phyloP scores from a whole-genome alignment of 2,797 vertebrate species.

The Pseudochaenichthys georgianus region DNA sequence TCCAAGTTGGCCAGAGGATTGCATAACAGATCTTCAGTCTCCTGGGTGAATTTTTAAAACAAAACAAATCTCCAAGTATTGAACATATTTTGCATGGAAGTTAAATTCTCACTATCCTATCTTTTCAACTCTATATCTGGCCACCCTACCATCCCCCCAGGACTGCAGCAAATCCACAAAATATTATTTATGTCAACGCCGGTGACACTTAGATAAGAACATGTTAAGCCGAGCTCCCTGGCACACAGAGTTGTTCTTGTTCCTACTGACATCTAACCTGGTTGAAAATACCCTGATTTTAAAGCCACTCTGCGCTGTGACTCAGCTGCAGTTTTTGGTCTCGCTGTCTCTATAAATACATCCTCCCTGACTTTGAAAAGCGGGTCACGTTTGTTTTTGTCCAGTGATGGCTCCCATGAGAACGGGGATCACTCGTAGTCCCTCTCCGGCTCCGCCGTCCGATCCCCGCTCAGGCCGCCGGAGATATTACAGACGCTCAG shows the following conservation, averaged over 20 bases:
- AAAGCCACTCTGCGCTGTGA: conserved; percentile 60
- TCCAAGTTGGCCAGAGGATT: neutral
- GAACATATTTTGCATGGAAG: neutral
- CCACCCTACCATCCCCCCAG: neutral
- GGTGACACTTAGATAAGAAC: conserved; percentile 12
- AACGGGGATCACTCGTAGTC: conserved; percentile 61
- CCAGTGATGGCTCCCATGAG: conserved; percentile 61
- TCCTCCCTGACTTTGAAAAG: conserved; percentile 73
- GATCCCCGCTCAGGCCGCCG: conserved; percentile 20
- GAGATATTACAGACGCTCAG: conserved; percentile 76
- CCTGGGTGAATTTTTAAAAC: neutral
- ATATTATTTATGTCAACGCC: conserved; percentile 35
- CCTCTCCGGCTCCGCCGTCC: conserved; percentile 25
- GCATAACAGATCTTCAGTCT: conserved; percentile 24
- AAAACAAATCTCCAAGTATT: conserved; percentile 6
- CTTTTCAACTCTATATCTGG: conserved; percentile 26
- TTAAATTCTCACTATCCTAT: neutral
- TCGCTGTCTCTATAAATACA: conserved; percentile 75
- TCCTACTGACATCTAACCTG: conserved; percentile 47
- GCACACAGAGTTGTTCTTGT: conserved; percentile 30
- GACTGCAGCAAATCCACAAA: conserved; percentile 29
- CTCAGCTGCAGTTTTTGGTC: conserved; percentile 69
- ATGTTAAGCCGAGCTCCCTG: conserved; percentile 2
- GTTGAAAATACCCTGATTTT: conserved; percentile 43
- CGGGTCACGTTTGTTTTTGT: conserved; percentile 77